Evolutionary conservation across 2,113 vertebrate genomes (phyloP).

Genomic region (Pungitius pungitius): DNA sequence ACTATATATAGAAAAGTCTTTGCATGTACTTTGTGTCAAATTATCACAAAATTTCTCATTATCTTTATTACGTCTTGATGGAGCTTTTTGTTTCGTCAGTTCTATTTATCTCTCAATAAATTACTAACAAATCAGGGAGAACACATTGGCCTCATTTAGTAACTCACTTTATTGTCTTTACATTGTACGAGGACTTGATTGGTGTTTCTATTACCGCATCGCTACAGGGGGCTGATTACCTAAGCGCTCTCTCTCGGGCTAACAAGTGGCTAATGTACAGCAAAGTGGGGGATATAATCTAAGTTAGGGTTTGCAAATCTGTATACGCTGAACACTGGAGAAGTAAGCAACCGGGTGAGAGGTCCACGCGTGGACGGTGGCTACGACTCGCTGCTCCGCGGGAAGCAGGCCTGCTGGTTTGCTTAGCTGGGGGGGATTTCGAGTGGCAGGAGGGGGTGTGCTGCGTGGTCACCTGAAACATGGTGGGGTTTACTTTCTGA

Average conservation of each 20-base stretch:
- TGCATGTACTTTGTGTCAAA: constrained; percentile 31
- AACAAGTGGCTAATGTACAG: constrained; percentile 84
- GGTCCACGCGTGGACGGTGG: constrained; percentile 85
- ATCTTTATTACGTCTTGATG: constrained; percentile 38
- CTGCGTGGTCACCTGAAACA: constrained; percentile 78
- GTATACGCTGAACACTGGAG: constrained; percentile 80
- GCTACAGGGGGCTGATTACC: constrained; percentile 69
- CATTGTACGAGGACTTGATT: constrained; percentile 63
- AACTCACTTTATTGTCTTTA: constrained; percentile 68
- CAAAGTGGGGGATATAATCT: constrained; percentile 82
- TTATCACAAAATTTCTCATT: constrained; percentile 36
- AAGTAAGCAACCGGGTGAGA: constrained; percentile 67
- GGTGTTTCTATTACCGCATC: constrained; percentile 53
- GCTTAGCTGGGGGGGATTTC: constrained; percentile 84
- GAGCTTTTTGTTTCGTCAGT: constrained; percentile 34
- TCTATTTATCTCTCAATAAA: constrained; percentile 62
- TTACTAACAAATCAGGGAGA: constrained; percentile 66
- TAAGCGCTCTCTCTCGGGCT: constrained; percentile 46
- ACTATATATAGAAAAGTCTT: constrained; percentile 14
- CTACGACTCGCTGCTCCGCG: constrained; percentile 79
- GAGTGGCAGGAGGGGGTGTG: constrained; percentile 79
- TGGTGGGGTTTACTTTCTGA: constrained; percentile 82
- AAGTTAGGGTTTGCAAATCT: constrained; percentile 79
- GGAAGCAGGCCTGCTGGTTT: constrained; percentile 79
- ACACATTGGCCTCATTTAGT: constrained; percentile 61